phyloP scores from a whole-genome alignment of 1,140 invertebrate species.

The Zaprionus taronus region DNA sequence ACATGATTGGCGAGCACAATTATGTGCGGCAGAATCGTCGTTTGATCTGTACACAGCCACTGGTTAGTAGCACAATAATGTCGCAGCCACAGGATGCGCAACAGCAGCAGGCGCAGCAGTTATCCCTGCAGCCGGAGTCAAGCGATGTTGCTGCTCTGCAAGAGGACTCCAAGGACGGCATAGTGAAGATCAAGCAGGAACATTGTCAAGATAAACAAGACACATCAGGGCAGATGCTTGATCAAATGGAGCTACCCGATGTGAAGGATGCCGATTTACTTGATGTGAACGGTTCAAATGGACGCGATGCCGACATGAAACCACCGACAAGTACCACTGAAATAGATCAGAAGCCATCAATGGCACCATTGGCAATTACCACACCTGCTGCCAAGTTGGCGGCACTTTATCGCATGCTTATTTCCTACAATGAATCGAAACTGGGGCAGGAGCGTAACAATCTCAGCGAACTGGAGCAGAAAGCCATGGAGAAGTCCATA shows the following conservation, averaged over 20 bases:
- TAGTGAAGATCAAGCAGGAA: slow-evolving; percentile 79
- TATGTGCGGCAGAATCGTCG: slow-evolving; percentile 81
- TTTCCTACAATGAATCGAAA: slow-evolving; percentile 78
- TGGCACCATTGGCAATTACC: slow-evolving; percentile 63
- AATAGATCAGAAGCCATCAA: slow-evolving; percentile 56
- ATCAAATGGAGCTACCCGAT: slow-evolving; percentile 56
- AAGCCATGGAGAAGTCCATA: slow-evolving; percentile 80
- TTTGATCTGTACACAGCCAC: slow-evolving; percentile 69
- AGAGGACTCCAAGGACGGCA: slow-evolving; percentile 75
- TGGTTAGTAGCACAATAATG: slow-evolving; percentile 32
- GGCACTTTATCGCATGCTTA: slow-evolving; percentile 77
- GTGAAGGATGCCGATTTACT: slow-evolving; percentile 64
- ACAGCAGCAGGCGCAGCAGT: slow-evolving; percentile 21
- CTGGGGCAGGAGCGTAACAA: slow-evolving; percentile 76
- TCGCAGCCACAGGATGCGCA: slow-evolving; percentile 23
- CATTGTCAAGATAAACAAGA: slow-evolving; percentile 66
- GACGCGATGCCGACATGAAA: slow-evolving; percentile 52
- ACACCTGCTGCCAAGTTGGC: slow-evolving; percentile 76
- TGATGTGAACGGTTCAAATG: slow-evolving; percentile 39
- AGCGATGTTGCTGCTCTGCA: slow-evolving; percentile 25
- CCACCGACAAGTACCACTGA: slow-evolving; percentile 51
- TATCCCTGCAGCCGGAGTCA: slow-evolving; percentile 29
- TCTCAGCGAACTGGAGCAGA: slow-evolving; percentile 73
- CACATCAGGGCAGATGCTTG: slow-evolving; percentile 46
- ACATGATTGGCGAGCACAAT: slow-evolving; percentile 75